Conservation (phyloP, 2,888 invertebrate genomes). For the Gymnocheta viridis region DNA sequence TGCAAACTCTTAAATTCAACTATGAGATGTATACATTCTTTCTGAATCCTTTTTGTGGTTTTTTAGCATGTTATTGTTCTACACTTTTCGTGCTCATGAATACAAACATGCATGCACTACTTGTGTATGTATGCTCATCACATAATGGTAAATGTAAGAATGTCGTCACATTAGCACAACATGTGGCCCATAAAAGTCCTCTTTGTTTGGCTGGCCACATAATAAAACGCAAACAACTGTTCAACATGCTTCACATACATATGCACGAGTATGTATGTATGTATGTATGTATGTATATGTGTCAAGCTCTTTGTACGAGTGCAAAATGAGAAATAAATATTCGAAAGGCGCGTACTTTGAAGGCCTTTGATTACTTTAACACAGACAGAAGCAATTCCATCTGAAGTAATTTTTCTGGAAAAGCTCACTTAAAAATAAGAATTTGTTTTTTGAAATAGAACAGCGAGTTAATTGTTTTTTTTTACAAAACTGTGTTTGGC, state of each 20-base stretch:
- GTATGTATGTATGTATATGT: conserved; percentile 51
- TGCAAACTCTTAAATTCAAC: neutral
- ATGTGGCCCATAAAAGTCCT: conserved; percentile 68
- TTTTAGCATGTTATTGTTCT: conserved; percentile 27
- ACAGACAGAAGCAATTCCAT: neutral
- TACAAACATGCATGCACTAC: conserved; percentile 21
- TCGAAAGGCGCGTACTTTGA: neutral
- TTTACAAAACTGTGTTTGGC: no score
- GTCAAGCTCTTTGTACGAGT: conserved; percentile 38
- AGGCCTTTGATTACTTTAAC: neutral
- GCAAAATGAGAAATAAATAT: neutral
- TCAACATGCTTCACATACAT: conserved; percentile 32
- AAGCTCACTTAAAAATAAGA: no score
- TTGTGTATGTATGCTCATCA: conserved; percentile 1
- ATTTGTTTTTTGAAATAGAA: neutral
- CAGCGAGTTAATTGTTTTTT: no score
- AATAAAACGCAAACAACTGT: conserved; percentile 38
- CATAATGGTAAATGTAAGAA: conserved; percentile 21
- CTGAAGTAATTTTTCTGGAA: neutral
- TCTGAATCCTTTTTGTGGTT: conserved; percentile 27
- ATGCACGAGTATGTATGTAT: no score
- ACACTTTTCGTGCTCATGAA: conserved; percentile 48
- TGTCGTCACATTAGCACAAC: conserved; percentile 69
- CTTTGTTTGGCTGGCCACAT: conserved; percentile 62
- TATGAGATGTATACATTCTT: conserved; percentile 5